phyloP scores from a whole-genome alignment of 2,888 invertebrate genomes.

The Stenurella melanura region DNA sequence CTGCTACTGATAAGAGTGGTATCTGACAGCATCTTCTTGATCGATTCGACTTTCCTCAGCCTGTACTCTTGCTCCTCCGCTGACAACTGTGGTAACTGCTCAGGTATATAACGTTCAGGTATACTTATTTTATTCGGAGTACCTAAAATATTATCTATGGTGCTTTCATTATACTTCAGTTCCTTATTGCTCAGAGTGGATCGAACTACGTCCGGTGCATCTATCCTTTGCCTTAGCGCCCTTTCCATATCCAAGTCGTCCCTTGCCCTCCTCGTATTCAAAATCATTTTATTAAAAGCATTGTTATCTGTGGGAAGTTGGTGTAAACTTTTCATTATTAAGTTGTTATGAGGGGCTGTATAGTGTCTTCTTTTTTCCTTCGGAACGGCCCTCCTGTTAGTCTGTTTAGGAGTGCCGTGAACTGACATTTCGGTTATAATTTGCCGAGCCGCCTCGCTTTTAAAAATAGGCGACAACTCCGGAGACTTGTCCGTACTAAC shows the following conservation, averaged over 20 bases:
- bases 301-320: slow-evolving; percentile 66
- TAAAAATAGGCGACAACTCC: slow-evolving; percentile 87
- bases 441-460: slow-evolving; percentile 90
- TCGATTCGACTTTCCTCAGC: slow-evolving; percentile 91
- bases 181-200: slow-evolving; percentile 83
- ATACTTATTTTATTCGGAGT: slow-evolving; percentile 94
- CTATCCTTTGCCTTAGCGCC: slow-evolving; percentile 83
- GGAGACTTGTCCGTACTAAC: slow-evolving; percentile 70
- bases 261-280: slow-evolving; percentile 78
- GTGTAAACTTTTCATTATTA: slow-evolving; percentile 69
- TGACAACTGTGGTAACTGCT: slow-evolving; percentile 89
- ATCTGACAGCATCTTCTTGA: slow-evolving; percentile 92
- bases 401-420: slow-evolving; percentile 65
- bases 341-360: slow-evolving; percentile 83
- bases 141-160: slow-evolving; percentile 90
- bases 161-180: slow-evolving; percentile 83
- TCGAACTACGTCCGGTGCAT: slow-evolving; percentile 90
- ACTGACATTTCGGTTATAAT: slow-evolving; percentile 87
- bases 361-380: slow-evolving; percentile 90
- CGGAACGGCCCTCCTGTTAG: slow-evolving; percentile 81
- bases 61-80: slow-evolving; percentile 90
- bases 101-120: slow-evolving; percentile 94
- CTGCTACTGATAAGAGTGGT: slow-evolving; percentile 75
- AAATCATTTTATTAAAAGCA: slow-evolving; percentile 64
- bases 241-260: slow-evolving; percentile 93